Base-by-base conservation (phyloP, 2,797 vertebrate species). In the Ptychadena robeensis region DNA sequence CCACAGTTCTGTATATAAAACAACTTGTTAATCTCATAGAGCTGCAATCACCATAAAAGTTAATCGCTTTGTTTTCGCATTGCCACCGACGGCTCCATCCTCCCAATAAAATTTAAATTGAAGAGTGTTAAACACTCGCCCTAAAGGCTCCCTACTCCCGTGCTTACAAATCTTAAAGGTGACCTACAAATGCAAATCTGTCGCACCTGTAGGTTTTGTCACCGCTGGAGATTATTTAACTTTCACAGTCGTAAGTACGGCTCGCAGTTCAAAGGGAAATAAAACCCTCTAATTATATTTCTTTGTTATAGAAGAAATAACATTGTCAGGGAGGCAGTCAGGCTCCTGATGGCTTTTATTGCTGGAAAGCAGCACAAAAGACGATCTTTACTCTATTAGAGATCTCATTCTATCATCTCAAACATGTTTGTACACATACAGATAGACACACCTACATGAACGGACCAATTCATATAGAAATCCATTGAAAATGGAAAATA, bases 181-280 rank as follows among this genome's bases (percentile, higher is more conserved):
- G 63, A 78, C 75, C 38, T 35, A n/a, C 6, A 64, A 78, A 68
- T 66, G 61, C 12, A 65, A 76, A 76, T 76, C 18, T 2, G 9
- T n/a, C 2, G 0, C 38, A 48, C 74, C 63, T 66, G 74, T 65
- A 38, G 35, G 15, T 4, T 3, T 28, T 61, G 32, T 11, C 25
- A 61, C 11, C n/a, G 59, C 27, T 10, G 59, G n/a, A 28, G 59
- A 25, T 25, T 61, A 61, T 27, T 61, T 25, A 61, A 61, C 59
- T 28, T 61, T 25, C 25, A 1, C 59, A 61, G 40, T 6, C 15
- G 15, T 48, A 12, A 9, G 3, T 35, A 35, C 34, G 34, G 34
- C 34, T 35, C 30, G 6, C 1, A 7, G 53, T 27, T 74, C 53
- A 61, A 27, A 74, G 25, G 30, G 15, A 73, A 53, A 31, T 3